Evolutionary conservation across 2,888 invertebrate genomes (phyloP).

Genomic region (Lapara coniferarum): DNA sequence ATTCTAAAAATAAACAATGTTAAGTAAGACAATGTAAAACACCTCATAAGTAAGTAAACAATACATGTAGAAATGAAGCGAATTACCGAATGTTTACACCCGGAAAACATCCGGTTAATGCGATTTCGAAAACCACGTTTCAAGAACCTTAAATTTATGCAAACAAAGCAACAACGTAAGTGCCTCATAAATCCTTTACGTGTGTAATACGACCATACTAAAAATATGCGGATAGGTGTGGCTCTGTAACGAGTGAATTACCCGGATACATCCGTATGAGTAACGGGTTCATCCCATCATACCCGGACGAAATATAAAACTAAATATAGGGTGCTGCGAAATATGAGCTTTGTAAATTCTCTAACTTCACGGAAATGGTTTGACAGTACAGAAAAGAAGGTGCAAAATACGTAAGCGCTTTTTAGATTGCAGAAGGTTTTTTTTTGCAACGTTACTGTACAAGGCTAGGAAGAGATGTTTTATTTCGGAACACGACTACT

Average conservation of each 20-base stretch:
- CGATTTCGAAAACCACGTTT: neutral
- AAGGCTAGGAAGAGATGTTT: too few relatives aligned
- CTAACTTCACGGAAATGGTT: neutral
- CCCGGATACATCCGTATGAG: constrained; percentile 43
- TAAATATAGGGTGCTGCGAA: constrained; percentile 29
- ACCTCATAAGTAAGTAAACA: too few relatives aligned
- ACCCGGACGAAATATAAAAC: constrained; percentile 43
- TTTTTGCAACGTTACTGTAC: too few relatives aligned
- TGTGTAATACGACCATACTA: neutral
- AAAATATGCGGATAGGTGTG: constrained; percentile 22
- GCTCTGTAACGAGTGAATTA: constrained; percentile 39
- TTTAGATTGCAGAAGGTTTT: too few relatives aligned
- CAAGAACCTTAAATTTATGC: neutral
- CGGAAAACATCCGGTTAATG: neutral
- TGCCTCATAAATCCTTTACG: constrained; percentile 1
- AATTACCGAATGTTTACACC: too few relatives aligned
- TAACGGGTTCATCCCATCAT: constrained; percentile 44
- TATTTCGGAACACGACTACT: too few relatives aligned
- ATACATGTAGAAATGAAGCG: too few relatives aligned
- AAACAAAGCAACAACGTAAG: neutral
- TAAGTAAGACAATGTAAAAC: too few relatives aligned
- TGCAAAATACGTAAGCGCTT: neutral
- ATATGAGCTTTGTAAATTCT: neutral
- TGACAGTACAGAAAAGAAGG: neutral
- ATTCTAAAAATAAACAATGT: too few relatives aligned